Evolutionary conservation across 2,113 vertebrate species (phyloP).

Genomic region (Octodon degus): DNA sequence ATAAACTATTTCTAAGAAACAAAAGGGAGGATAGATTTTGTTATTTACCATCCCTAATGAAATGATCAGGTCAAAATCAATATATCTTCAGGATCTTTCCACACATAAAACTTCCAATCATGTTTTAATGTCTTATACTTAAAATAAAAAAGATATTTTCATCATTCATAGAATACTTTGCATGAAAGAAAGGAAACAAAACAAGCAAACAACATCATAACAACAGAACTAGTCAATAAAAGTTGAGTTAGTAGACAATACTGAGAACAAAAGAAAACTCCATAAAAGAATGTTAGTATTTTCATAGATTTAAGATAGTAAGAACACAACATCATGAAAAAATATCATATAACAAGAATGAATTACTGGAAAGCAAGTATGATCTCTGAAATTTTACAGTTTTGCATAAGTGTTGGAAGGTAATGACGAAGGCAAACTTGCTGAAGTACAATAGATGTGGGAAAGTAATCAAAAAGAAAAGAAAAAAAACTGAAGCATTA

Average conservation of each 20-base stretch:
- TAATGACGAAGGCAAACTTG: neutral
- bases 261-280: neutral
- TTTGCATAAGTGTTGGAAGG: neutral
- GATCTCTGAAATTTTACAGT: neutral
- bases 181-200: slow-evolving; percentile 18
- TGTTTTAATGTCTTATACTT: neutral
- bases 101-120: neutral
- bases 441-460: neutral
- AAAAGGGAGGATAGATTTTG: neutral
- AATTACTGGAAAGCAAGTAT: neutral
- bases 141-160: neutral
- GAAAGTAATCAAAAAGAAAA: neutral
- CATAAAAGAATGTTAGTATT: neutral
- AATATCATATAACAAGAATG: neutral
- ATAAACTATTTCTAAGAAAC: neutral
- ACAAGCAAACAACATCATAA: neutral
- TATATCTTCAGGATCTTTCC: neutral
- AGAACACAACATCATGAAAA: neutral
- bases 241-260: neutral
- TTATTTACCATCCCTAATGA: neutral
- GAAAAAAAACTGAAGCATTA: neutral
- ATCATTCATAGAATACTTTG: neutral
- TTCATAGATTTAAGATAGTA: neutral
- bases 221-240: neutral
- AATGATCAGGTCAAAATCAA: neutral